phyloP scores from a whole-genome alignment of 2,888 invertebrate species.

The Raillietiella orientalis region DNA sequence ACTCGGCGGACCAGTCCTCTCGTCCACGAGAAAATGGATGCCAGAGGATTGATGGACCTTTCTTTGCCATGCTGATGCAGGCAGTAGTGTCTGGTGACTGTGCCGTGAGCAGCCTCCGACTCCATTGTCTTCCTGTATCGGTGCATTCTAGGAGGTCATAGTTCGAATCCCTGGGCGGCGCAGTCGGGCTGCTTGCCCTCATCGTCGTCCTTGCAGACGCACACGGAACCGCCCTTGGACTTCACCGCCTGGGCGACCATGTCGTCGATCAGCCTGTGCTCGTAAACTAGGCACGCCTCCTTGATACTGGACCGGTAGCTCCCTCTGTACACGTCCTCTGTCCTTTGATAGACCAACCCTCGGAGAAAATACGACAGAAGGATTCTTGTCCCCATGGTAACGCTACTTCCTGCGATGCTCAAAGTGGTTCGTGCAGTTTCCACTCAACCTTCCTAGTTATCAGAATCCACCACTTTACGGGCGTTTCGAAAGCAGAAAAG shows the following conservation, averaged over 20 bases:
- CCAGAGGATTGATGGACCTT: constrained; percentile 92
- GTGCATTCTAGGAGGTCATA: constrained; percentile 28
- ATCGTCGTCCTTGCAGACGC: constrained; percentile 99
- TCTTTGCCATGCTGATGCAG: constrained; percentile 42
- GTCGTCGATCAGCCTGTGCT: constrained; percentile 90
- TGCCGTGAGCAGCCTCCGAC: constrained; percentile 93
- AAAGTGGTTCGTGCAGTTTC: too few species aligned
- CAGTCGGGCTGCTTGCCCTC: constrained; percentile 97
- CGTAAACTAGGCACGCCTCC: constrained; percentile 72
- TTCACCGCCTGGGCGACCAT: constrained; percentile 98
- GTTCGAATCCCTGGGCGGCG: constrained; percentile 69
- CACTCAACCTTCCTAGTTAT: too few species aligned
- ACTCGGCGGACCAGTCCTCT: constrained; percentile 73
- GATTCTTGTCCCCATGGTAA: too few species aligned
- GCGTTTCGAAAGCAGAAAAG: too few species aligned
- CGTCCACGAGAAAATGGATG: constrained; percentile 97
- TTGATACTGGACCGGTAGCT: constrained; percentile 59
- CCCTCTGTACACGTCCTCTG: too few species aligned
- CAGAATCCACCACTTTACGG: too few species aligned
- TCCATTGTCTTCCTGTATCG: constrained; percentile 96
- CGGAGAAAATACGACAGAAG: too few species aligned
- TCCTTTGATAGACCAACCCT: too few species aligned
- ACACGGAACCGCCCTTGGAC: constrained; percentile 91
- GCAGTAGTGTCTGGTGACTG: constrained; percentile 55
- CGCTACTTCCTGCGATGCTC: too few species aligned